Base-by-base conservation (phyloP, 1,140 invertebrate genomes). In the Drosophila persimilis region DNA sequence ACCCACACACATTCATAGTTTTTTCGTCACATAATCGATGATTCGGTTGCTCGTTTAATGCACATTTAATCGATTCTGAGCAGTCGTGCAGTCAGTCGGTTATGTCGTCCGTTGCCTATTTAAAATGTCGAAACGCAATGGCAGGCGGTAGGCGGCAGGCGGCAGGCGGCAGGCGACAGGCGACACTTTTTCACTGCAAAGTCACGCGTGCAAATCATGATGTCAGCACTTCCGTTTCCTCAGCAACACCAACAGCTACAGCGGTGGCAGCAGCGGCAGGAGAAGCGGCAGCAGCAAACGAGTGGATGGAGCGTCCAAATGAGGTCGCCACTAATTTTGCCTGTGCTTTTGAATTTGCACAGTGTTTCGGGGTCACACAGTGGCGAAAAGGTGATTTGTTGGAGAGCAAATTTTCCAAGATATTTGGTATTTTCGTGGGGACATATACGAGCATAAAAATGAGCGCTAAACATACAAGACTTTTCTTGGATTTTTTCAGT, bases 151-250 rank as follows among this genome's bases (percentile, higher is more conserved):
- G 24, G 24, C 24, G 22, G 22, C 0, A 24, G 22, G 22, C 22
- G 4, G 22, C 15, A 15, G 7, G 4, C 29, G 29, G 2, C 48
- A 39, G 48, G 41, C 60, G 63, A 74, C 59, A 70, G 35, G 35
- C 35, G 11, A 39, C 35, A 39, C 35, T 39, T 39, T 39, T 39
- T 39, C 35, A 13, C 35, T 88, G 83, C 72, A 83, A 77, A 86
- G 83, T 86, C 83, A 86, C 83, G 83, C 83, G 83, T 88, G 78
- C 83, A 88, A 86, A 88, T 88, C 83, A 86, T 86, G 83, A 88
- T 86, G 83, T 86, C 83, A 86, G 83, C 78, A 86, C 83, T 88
- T 86, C 83, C 83, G 83, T 76, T 86, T 86, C 81, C 81, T 80
- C 71, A 64, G 56, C 69, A 64, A 50, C 64, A 73, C 43, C 52